phyloP scores from a whole-genome alignment of 2,888 invertebrate genomes.

The Drosophila cracens region DNA sequence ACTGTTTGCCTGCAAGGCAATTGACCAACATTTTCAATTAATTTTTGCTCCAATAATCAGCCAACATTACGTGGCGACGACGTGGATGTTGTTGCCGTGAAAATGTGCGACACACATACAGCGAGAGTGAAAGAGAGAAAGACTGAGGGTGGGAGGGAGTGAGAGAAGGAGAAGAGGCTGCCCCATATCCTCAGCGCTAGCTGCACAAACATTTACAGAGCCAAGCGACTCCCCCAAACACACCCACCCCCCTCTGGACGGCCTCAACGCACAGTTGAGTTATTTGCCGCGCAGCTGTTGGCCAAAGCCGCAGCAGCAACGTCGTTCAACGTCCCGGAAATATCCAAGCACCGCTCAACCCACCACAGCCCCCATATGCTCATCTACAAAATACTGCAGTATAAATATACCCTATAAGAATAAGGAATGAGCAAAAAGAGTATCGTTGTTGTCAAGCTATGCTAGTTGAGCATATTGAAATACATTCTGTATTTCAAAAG shows the following conservation, averaged over 20 bases:
- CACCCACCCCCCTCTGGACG: slow-evolving; percentile 6
- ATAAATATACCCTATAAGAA: slow-evolving; percentile 34
- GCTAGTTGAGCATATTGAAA: background rate
- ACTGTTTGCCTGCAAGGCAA: slow-evolving; percentile 65
- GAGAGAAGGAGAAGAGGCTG: slow-evolving; percentile 1
- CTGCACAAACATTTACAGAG: slow-evolving; percentile 64
- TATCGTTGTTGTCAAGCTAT: background rate
- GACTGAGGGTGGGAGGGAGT: background rate
- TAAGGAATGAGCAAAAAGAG: background rate
- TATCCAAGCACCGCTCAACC: slow-evolving; percentile 11
- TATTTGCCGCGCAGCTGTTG: slow-evolving; percentile 78
- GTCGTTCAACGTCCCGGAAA: slow-evolving; percentile 29
- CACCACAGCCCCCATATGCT: background rate
- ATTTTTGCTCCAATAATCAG: slow-evolving; percentile 83
- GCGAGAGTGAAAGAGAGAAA: background rate
- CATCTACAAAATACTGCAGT: slow-evolving; percentile 66
- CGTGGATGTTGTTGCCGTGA: slow-evolving; percentile 48
- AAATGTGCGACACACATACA: slow-evolving; percentile 39
- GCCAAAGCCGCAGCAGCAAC: slow-evolving; percentile 60
- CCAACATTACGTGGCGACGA: slow-evolving; percentile 55
- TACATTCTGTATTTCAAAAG: background rate
- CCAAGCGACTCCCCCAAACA: slow-evolving; percentile 10
- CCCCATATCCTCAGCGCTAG: slow-evolving; percentile 37
- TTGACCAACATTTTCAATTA: slow-evolving; percentile 85
- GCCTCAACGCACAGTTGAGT: slow-evolving; percentile 76